These are phyloP conservation scores for Fragum fragum DNA, from an alignment of 2,888 invertebrate genomes.

Conservation along the genomic window DNA sequence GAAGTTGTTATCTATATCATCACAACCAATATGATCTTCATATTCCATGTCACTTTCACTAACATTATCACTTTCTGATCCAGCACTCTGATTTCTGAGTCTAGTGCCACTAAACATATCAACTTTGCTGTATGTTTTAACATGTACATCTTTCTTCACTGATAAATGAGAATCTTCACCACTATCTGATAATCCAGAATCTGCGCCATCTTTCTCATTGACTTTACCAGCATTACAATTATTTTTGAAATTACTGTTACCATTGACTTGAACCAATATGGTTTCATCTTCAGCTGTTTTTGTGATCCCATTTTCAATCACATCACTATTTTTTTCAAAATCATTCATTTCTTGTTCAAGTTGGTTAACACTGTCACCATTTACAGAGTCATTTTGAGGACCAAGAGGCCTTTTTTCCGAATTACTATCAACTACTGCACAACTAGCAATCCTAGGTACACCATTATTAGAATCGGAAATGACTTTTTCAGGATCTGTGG, in stretches of 20 bases:
- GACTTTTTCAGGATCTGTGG: not conserved
- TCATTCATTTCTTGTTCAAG: not conserved
- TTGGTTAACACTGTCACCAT: not conserved
- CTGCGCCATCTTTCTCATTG: constrained; percentile 5
- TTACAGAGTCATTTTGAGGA: not conserved
- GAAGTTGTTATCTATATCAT: constrained; percentile 60
- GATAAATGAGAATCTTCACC: constrained; percentile 63
- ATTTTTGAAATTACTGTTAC: not conserved
- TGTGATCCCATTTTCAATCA: not conserved
- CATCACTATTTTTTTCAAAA: not conserved
- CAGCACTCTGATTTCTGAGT: constrained; percentile 54
- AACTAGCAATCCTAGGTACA: not conserved
- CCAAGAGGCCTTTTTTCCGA: not conserved
- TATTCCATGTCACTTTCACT: constrained; percentile 61
- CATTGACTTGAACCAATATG: not conserved
- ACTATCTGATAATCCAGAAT: constrained; percentile 42
- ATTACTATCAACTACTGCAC: constrained; percentile 10
- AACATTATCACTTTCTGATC: constrained; percentile 59
- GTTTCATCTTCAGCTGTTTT: not conserved
- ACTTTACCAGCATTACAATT: not conserved
- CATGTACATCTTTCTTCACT: constrained; percentile 63
- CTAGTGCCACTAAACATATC: constrained; percentile 47
- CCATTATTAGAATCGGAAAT: not conserved
- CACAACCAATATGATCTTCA: constrained; percentile 68
- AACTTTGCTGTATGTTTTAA: constrained; percentile 62